phyloP scores from a whole-genome alignment of 1,140 invertebrate genomes.

The Heliconius melpomene region DNA sequence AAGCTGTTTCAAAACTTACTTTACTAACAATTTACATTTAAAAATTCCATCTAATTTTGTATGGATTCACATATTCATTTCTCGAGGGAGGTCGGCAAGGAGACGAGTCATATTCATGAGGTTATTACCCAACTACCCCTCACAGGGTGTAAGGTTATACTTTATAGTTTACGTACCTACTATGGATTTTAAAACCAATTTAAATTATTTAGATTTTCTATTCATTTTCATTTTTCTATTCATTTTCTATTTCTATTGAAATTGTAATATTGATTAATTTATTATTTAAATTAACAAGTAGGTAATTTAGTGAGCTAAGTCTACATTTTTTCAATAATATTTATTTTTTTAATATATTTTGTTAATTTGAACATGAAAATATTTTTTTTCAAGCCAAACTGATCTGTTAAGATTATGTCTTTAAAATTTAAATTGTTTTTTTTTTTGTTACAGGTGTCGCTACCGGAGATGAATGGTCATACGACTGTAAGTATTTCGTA shows the following conservation, averaged over 20 bases:
- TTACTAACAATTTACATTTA: background rate
- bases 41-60: background rate
- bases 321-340: too few species aligned
- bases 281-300: too few species aligned
- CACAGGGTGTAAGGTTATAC: background rate
- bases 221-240: too few species aligned
- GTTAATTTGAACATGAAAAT: too few species aligned
- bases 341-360: too few species aligned
- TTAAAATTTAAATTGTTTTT: too few species aligned
- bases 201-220: background rate
- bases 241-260: too few species aligned
- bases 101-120: background rate
- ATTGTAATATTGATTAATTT: too few species aligned
- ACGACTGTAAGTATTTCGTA: slow-evolving; percentile 50
- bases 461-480: slow-evolving; percentile 53
- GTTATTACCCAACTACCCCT: background rate
- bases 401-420: too few species aligned
- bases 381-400: too few species aligned
- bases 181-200: background rate
- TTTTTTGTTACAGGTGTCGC: slow-evolving; percentile 53
- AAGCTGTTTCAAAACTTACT: background rate
- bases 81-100: background rate
- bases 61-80: slow-evolving; percentile 30
- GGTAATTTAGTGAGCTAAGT: too few species aligned
- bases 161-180: background rate